phyloP scores from a whole-genome alignment of 2,113 vertebrate genomes.

The Mirounga angustirostris region DNA sequence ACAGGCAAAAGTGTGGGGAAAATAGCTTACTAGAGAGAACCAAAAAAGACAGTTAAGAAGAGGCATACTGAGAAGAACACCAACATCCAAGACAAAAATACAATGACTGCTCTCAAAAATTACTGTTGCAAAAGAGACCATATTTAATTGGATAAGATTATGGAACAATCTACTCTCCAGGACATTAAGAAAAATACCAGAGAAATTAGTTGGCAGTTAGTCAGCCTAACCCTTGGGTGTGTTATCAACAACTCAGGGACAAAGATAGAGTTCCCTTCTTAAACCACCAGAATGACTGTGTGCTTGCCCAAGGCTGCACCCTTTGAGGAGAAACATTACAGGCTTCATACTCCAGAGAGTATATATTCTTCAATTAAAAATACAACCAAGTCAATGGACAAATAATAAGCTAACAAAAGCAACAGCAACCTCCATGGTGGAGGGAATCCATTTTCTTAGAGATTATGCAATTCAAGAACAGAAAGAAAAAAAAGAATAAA shows the following conservation, averaged over 20 bases:
- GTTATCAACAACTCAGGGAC: background rate
- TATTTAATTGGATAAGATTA: background rate
- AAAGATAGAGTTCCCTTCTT: background rate
- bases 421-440: background rate
- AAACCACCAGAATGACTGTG: background rate
- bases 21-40: background rate
- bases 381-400: background rate
- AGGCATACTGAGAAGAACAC: background rate
- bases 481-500: background rate
- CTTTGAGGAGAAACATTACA: too few species aligned
- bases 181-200: background rate
- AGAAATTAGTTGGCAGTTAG: background rate
- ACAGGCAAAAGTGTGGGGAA: background rate
- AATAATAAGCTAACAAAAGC: background rate
- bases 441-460: background rate
- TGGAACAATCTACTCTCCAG: too few species aligned
- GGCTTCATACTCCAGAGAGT: background rate
- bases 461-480: background rate
- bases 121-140: background rate
- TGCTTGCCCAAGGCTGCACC: accelerated
- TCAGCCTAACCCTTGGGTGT: background rate
- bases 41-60: background rate
- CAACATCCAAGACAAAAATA: background rate
- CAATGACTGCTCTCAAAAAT: background rate
- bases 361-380: background rate